These are phyloP conservation scores for Hirundichthys speculiger DNA, from an alignment of 2,113 vertebrate genomes.

Conservation along the genomic window DNA sequence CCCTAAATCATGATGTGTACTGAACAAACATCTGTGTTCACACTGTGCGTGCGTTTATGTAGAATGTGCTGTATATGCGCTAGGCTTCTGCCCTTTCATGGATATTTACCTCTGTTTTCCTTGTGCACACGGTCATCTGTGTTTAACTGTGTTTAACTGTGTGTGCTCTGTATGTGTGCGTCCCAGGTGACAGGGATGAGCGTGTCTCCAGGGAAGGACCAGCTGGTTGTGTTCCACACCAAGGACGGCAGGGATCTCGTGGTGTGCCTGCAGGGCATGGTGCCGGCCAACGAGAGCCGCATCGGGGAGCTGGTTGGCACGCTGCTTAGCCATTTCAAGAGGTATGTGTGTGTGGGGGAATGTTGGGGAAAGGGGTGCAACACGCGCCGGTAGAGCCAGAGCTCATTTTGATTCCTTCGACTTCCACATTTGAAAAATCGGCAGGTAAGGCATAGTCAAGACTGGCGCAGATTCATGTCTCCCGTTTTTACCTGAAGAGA, in stretches of 20 bases:
- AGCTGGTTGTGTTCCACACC: slow-evolving; percentile 96
- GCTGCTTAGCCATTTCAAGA: slow-evolving; percentile 94
- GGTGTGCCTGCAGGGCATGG: slow-evolving; percentile 90
- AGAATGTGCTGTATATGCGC: too few species aligned
- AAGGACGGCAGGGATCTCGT: slow-evolving; percentile 96
- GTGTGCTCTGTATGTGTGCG: slow-evolving; percentile 13
- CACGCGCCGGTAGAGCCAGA: not conserved
- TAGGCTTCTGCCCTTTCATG: too few species aligned
- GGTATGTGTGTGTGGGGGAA: slow-evolving; percentile 72
- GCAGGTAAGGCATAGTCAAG: not conserved
- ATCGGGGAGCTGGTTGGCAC: slow-evolving; percentile 96
- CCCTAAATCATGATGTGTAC: too few species aligned
- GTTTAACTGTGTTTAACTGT: slow-evolving; percentile 2
- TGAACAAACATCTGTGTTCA: too few species aligned
- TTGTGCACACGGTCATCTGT: slow-evolving; percentile 7
- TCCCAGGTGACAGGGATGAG: slow-evolving; percentile 92
- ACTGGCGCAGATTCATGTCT: not conserved
- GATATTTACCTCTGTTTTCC: not conserved
- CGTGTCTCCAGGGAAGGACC: slow-evolving; percentile 95
- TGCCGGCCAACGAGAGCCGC: slow-evolving; percentile 87
- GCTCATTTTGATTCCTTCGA: not conserved
- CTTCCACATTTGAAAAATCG: too few species aligned
- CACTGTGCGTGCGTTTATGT: too few species aligned
- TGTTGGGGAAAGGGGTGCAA: not conserved
- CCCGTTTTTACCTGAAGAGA: not conserved